These are phyloP conservation scores for Coelopa pilipes DNA, from an alignment of 2,888 invertebrate species.

Conservation along the genomic window DNA sequence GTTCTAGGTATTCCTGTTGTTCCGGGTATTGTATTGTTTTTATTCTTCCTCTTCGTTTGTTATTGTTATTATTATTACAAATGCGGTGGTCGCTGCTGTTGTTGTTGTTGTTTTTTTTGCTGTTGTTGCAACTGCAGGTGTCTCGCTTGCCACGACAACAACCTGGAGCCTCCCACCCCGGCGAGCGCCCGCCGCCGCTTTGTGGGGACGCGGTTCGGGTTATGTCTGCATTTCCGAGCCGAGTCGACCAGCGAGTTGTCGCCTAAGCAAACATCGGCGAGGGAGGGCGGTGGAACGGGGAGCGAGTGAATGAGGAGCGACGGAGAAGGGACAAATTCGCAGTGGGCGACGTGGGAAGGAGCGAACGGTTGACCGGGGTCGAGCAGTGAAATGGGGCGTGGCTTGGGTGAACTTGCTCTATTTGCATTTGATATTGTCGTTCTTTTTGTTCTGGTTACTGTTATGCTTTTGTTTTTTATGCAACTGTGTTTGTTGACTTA, in stretches of 20 bases:
- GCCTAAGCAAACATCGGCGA: background rate
- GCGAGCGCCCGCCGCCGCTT: background rate
- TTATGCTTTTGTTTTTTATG: no score
- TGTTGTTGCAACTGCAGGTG: slow-evolving; percentile 25
- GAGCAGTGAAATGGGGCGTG: no score
- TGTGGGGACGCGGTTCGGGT: background rate
- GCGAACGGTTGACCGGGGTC: no score
- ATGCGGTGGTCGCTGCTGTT: background rate
- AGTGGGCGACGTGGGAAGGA: no score
- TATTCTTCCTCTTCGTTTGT: background rate
- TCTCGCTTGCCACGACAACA: slow-evolving; percentile 34
- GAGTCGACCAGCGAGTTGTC: slow-evolving; percentile 10
- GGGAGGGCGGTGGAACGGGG: no score
- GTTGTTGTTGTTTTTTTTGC: no score
- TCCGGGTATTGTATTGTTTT: background rate
- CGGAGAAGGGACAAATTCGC: no score
- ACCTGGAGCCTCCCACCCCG: background rate
- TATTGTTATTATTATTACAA: background rate
- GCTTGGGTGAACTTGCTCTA: no score
- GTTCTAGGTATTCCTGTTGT: background rate
- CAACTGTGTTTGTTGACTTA: no score
- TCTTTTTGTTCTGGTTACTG: no score
- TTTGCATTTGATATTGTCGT: no score
- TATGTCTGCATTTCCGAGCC: slow-evolving; percentile 11
- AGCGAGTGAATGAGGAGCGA: no score